Evolutionary conservation across 2,797 vertebrate species (phyloP), one percentile per base, ranked within the genome.

Genomic region (Myripristis murdjan): DNA sequence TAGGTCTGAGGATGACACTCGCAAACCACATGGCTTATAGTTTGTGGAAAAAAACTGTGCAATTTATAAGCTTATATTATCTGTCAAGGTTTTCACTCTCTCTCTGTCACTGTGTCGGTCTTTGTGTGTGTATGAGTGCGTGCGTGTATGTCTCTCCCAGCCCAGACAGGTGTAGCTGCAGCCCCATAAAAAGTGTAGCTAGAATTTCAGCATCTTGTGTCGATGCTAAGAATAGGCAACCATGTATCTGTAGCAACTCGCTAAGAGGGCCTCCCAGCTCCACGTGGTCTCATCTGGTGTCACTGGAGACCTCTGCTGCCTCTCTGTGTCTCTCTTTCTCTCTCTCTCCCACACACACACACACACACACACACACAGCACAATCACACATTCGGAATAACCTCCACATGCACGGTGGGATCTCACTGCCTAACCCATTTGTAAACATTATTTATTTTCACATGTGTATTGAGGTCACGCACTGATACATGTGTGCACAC

Each of bases 201-300:
- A 61, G 74, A 82, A 80, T 88, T 89, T 89, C 83, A 81, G 74
- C 52, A 62, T 85, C 77, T 68, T 37, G 74, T 52, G 77, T 80
- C 63, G 26, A 28, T 58, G 76, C 84, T 91, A 86, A 87, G 87
- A 92, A 90, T 87, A 89, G 86, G 81, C 75, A 62, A 65, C 53
- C 53, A 66, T 57, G 79, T 9, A n/a, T 81, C 70, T 83, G 70
- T 67, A 72, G 64, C 55, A 11, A 59, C 68, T 71, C 59, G 59
- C 74, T 31, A 58, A 64, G 28, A 59, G 10, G 73, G 46, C 35
- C 39, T 64, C n/a, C 37, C 51, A 70, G 64, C 62, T 70, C 37
- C 63, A 54, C 39, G 26, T 26, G 41, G 52, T 26, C 63, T 65
- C 64, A 56, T 33, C 64, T 56, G 52, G 26, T 46, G 52, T 33